Evolutionary conservation across 92 coral and sea anemone species (phyloP).

Genomic region (Palythoa heliodiscus): DNA sequence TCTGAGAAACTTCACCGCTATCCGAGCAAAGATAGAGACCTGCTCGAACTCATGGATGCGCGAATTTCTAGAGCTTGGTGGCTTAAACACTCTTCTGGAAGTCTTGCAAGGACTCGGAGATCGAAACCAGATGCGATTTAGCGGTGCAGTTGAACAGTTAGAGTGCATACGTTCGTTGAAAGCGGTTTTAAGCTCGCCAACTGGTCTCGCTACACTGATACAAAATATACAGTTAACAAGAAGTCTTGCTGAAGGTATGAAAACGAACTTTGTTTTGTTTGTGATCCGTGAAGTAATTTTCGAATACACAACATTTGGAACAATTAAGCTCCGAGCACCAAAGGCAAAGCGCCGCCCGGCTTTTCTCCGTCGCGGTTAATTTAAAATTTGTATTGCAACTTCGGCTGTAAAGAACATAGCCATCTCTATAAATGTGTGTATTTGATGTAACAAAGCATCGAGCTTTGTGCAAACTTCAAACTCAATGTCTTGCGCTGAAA

Average conservation of each 20-base stretch:
- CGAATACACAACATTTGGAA: too few relatives aligned
- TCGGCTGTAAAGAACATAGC: too few relatives aligned
- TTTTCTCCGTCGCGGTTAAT: too few relatives aligned
- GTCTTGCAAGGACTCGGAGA: conserved; percentile 59
- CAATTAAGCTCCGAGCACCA: too few relatives aligned
- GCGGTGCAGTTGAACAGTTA: conserved; percentile 67
- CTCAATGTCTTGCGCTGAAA: too few relatives aligned
- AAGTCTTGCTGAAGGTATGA: conserved; percentile 72
- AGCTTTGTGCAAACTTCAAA: too few relatives aligned
- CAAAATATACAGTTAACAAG: conserved; percentile 63
- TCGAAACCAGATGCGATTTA: conserved; percentile 44
- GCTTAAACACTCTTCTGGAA: conserved; percentile 64
- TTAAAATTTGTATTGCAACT: too few relatives aligned
- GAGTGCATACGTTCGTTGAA: conserved; percentile 88
- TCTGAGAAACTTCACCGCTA: conserved; percentile 70
- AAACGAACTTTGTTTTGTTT: background rate
- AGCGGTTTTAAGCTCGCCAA: conserved; percentile 80
- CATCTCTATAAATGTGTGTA: too few relatives aligned
- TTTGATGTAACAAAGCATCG: too few relatives aligned
- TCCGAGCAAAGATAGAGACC: conserved; percentile 68
- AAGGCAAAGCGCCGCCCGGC: too few relatives aligned
- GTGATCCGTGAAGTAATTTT: too few relatives aligned
- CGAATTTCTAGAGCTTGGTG: conserved; percentile 82
- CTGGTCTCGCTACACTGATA: conserved; percentile 71
- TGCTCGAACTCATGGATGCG: conserved; percentile 72